phyloP scores from a whole-genome alignment of 2,797 vertebrate genomes.

The Poeciliopsis presidionis region DNA sequence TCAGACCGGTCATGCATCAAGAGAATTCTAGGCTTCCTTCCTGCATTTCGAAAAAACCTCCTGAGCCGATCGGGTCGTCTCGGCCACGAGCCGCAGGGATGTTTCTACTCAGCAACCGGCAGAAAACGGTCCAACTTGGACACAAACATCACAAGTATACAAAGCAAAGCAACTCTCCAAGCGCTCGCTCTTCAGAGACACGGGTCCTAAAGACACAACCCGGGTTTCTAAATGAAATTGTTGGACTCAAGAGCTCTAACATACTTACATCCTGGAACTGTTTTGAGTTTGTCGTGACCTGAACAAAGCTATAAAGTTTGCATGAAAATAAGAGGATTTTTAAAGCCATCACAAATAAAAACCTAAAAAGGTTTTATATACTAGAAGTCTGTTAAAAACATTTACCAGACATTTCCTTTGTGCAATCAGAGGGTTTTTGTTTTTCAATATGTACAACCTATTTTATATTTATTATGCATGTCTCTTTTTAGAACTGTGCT shows the following conservation, averaged over 20 bases:
- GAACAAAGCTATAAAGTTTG: not conserved
- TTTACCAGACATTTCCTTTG: not conserved
- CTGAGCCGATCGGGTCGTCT: slow-evolving; percentile 49
- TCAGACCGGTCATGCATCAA: slow-evolving; percentile 48
- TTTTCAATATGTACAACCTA: not conserved
- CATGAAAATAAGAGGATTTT: not conserved
- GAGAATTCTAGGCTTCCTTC: slow-evolving; percentile 47
- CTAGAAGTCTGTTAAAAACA: not conserved
- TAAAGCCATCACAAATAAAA: not conserved
- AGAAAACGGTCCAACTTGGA: slow-evolving; percentile 22
- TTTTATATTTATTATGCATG: not conserved
- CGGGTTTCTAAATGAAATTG: not conserved
- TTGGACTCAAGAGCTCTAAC: not conserved
- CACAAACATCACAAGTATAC: slow-evolving; percentile 1
- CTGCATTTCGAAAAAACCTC: slow-evolving; percentile 48
- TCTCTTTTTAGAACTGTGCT: not conserved
- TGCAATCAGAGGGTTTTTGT: not conserved
- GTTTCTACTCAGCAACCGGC: slow-evolving; percentile 54
- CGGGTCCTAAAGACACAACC: not conserved
- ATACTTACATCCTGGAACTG: not conserved
- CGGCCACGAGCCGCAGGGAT: slow-evolving; percentile 46
- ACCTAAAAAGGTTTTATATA: not conserved
- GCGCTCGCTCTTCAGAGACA: slow-evolving; percentile 10
- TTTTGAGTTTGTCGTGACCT: not conserved
- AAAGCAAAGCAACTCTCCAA: slow-evolving; percentile 8